Percentiles rank a stretch among this genome's conserved stretches.
Conservation (phyloP, 2,888 invertebrate genomes). For the Neuroscelio doddi region DNA sequence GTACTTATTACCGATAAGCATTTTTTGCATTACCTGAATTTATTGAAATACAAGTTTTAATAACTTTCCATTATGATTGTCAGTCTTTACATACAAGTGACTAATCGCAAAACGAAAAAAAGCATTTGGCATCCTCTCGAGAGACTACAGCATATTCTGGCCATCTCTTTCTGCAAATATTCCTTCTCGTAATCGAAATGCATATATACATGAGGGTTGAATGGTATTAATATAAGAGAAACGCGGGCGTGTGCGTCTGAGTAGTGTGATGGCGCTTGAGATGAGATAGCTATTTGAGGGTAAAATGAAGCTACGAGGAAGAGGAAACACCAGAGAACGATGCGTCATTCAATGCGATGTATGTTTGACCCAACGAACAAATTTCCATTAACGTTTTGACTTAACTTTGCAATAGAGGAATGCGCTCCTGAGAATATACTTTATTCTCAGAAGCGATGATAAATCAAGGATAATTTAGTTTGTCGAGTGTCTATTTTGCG, state of each 20-base stretch:
- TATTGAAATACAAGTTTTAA: too few relatives aligned
- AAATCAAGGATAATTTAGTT: background rate
- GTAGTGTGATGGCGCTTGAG: conserved; percentile 12
- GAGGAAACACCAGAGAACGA: conserved; percentile 32
- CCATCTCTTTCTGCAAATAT: conserved; percentile 47
- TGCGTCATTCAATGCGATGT: conserved; percentile 47
- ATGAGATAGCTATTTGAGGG: conserved; percentile 38
- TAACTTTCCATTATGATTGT: too few relatives aligned
- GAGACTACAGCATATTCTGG: conserved; percentile 9
- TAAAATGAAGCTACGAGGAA: conserved; percentile 22
- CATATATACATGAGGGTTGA: conserved; percentile 61
- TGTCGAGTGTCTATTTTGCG: too few relatives aligned
- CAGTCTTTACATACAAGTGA: too few relatives aligned
- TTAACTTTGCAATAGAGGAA: conserved; percentile 43
- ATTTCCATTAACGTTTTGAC: conserved; percentile 54
- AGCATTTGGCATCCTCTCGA: conserved; percentile 6
- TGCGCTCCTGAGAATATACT: conserved; percentile 42
- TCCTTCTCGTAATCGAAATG: conserved; percentile 58
- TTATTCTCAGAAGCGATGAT: background rate
- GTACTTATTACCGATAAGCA: too few relatives aligned
- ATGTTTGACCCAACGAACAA: conserved; percentile 53
- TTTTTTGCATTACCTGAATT: too few relatives aligned
- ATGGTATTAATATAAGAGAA: conserved; percentile 51
- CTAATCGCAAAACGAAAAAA: background rate
- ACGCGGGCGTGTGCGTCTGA: conserved; percentile 20